phyloP scores from a whole-genome alignment of 2,113 vertebrate species.

The Herpailurus yagouaroundi region DNA sequence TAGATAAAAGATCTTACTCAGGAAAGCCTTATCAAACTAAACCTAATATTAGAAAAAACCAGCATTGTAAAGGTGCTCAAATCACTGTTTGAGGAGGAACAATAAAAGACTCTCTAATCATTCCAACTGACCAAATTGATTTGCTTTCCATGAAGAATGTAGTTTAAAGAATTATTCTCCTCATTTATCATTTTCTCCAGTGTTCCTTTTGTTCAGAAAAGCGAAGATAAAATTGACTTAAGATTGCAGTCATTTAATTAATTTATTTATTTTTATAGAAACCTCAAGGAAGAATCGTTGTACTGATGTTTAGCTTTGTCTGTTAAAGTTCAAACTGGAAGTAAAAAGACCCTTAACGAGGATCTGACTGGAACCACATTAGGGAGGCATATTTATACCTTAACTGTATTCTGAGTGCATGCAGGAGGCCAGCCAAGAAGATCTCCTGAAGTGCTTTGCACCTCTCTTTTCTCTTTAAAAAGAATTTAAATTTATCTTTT shows the following conservation, averaged over 20 bases:
- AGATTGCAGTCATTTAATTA: not conserved
- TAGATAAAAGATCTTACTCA: not conserved
- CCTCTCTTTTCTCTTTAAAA: not conserved
- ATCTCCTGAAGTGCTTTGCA: not conserved
- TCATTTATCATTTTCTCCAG: not conserved
- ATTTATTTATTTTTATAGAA: not conserved
- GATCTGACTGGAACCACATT: not conserved
- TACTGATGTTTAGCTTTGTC: not conserved
- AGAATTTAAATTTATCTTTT: not conserved
- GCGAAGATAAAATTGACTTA: not conserved
- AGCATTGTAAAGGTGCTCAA: not conserved
- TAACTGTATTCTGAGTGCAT: not conserved
- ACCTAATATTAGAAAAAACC: not conserved
- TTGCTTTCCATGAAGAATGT: not conserved
- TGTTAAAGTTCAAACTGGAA: not conserved
- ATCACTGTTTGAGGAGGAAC: not conserved
- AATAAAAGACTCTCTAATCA: not conserved
- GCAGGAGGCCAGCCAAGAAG: not conserved
- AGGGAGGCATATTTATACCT: not conserved
- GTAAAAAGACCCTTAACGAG: not conserved
- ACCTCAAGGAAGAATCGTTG: not conserved
- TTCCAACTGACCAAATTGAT: not conserved
- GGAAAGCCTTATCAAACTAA: not conserved
- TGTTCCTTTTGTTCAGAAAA: conserved; percentile 4
- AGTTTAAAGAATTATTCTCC: not conserved